These are phyloP conservation scores for Odobenus rosmarus DNA, from an alignment of 2,113 vertebrate genomes.

Conservation along the genomic window DNA sequence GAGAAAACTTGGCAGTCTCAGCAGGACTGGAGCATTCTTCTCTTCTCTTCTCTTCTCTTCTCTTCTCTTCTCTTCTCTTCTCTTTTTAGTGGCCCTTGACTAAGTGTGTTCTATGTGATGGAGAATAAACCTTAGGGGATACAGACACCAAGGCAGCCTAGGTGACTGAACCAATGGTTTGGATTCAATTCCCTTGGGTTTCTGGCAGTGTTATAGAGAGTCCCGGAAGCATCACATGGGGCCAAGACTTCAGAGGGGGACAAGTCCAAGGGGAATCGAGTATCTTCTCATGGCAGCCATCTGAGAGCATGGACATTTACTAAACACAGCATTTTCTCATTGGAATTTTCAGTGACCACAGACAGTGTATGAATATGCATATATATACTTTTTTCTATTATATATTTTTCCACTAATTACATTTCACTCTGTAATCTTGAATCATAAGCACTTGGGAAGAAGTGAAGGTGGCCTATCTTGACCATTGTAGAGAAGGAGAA, in stretches of 20 bases:
- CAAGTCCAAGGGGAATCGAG: fast-evolving
- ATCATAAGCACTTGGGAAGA: not conserved
- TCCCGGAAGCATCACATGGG: fast-evolving
- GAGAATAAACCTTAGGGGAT: not conserved
- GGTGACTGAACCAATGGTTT: not conserved
- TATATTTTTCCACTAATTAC: not conserved
- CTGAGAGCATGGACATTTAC: not conserved
- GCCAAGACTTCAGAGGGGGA: too few species aligned
- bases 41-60: too few species aligned
- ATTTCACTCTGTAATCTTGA: not conserved
- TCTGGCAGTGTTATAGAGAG: not conserved
- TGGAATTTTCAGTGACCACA: not conserved
- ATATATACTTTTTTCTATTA: not conserved
- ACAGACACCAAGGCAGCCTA: not conserved
- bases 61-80: not conserved
- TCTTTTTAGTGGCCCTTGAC: not conserved
- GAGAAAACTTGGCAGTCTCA: not conserved
- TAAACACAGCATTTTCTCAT: not conserved
- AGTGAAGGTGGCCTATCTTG: not conserved
- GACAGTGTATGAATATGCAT: fast-evolving
- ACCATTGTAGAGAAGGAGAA: not conserved
- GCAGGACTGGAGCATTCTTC: fast-evolving
- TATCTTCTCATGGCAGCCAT: not conserved
- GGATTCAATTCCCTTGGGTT: not conserved
- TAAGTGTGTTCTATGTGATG: not conserved